These are phyloP conservation scores for Gymnodraco acuticeps DNA, from an alignment of 2,797 vertebrate genomes.

Conservation along the genomic window DNA sequence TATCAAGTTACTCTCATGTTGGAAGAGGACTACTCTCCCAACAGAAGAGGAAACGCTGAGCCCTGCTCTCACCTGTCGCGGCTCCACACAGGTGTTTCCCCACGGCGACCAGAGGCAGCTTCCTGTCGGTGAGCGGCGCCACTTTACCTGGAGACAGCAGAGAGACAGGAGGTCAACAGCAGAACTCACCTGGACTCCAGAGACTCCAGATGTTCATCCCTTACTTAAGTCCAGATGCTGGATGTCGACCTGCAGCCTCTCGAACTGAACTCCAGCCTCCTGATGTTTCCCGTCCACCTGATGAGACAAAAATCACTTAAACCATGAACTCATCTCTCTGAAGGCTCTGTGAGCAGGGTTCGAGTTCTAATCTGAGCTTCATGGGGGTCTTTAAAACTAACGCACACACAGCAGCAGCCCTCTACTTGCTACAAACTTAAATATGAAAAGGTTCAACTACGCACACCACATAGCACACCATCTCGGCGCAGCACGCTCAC, in stretches of 20 bases:
- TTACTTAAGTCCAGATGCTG: conserved; percentile 95
- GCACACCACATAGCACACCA: too few species aligned
- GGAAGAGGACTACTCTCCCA: too few species aligned
- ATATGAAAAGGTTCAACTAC: too few species aligned
- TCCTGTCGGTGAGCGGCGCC: conserved; percentile 85
- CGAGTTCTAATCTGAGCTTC: too few species aligned
- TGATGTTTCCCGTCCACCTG: conserved; percentile 96
- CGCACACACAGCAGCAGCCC: too few species aligned
- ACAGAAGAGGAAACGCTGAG: not conserved
- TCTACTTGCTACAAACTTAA: too few species aligned
- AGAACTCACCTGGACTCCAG: not conserved
- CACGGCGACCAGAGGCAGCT: conserved; percentile 90
- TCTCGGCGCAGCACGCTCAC: too few species aligned
- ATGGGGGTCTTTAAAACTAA: too few species aligned
- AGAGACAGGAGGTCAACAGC: not conserved
- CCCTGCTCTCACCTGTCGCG: conserved; percentile 88
- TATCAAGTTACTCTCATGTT: too few species aligned
- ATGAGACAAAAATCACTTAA: too few species aligned
- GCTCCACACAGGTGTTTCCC: conserved; percentile 97
- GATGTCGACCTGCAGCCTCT: conserved; percentile 96
- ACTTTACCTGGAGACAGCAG: conserved; percentile 85
- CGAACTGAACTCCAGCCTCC: conserved; percentile 84
- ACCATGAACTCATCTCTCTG: too few species aligned
- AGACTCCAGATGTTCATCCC: not conserved
- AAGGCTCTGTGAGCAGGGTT: too few species aligned